These are phyloP conservation scores for Idaea aversata DNA, from an alignment of 2,888 invertebrate genomes.

Conservation along the genomic window DNA sequence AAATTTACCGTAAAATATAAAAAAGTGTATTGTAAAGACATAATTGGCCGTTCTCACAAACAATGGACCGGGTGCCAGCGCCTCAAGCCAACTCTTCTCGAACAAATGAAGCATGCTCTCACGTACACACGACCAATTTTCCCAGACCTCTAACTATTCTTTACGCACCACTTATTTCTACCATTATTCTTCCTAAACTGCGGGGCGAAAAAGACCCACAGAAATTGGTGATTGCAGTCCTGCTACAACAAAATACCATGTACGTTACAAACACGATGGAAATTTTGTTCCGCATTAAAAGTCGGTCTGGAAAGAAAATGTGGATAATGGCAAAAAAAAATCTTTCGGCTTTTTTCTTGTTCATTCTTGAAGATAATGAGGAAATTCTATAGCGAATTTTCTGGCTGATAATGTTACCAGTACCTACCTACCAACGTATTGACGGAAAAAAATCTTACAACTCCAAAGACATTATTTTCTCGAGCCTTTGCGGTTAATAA, in stretches of 20 bases:
- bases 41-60: constrained; percentile 70
- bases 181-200: constrained; percentile 8
- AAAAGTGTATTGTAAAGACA: constrained; percentile 63
- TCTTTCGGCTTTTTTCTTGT: constrained; percentile 13
- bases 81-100: constrained; percentile 47
- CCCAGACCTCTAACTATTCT: constrained; percentile 32
- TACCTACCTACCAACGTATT: not conserved
- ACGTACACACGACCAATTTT: constrained; percentile 52
- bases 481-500: not conserved
- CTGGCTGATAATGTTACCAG: constrained; percentile 6
- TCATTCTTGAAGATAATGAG: constrained; percentile 15
- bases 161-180: constrained; percentile 15
- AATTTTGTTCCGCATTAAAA: constrained; percentile 56
- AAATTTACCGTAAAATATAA: constrained; percentile 46
- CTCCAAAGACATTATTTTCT: not conserved
- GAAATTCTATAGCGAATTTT: constrained; percentile 18
- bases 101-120: constrained; percentile 71
- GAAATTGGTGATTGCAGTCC: constrained; percentile 36
- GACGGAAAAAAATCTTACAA: not conserved
- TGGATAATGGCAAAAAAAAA: constrained; percentile 29
- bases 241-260: constrained; percentile 57
- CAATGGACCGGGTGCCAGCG: constrained; percentile 64
- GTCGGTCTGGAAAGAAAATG: constrained; percentile 36
- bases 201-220: constrained; percentile 32
- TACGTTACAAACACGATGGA: constrained; percentile 53